A percentile compares a stretch with the other conserved stretches of the same genome.
phyloP scores from a whole-genome alignment of 1,140 invertebrate genomes.

The Drosophila takahashii region DNA sequence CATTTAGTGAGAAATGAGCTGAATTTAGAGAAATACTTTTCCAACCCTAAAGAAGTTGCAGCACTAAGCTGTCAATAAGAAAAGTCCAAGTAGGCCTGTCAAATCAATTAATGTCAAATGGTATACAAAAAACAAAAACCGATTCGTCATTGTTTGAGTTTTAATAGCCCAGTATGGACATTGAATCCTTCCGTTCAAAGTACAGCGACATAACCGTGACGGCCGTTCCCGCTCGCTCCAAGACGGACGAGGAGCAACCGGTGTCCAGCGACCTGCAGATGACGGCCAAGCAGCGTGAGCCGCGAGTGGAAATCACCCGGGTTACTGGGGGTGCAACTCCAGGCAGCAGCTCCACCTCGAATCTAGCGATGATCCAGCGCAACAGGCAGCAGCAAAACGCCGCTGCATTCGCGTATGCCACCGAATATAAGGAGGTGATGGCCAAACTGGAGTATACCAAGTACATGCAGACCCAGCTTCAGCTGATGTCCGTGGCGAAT shows the following conservation, averaged over 20 bases:
- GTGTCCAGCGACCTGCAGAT: not conserved
- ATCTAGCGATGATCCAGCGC: conserved; percentile 5
- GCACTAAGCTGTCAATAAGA: not conserved
- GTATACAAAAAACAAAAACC: not conserved
- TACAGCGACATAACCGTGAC: conserved; percentile 73
- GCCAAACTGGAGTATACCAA: conserved; percentile 68
- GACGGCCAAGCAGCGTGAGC: not conserved
- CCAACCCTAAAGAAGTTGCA: not conserved
- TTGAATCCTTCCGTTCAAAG: conserved; percentile 65
- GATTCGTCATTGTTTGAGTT: not conserved
- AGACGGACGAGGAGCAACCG: not conserved
- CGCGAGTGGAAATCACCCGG: conserved; percentile 59
- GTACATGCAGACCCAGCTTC: conserved; percentile 60
- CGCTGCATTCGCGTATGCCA: conserved; percentile 44
- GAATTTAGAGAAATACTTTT: not conserved
- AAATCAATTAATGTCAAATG: not conserved
- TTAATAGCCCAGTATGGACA: conserved; percentile 40
- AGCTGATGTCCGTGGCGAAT: conserved; percentile 40
- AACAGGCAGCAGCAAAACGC: conserved; percentile 30
- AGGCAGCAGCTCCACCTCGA: not conserved
- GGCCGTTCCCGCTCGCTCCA: conserved; percentile 32
- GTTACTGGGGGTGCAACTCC: not conserved
- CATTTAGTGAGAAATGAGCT: not conserved
- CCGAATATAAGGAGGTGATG: conserved; percentile 64
- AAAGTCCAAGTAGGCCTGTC: conserved; percentile 1